Evolutionary conservation across 1,140 invertebrate species (phyloP), one percentile per base, ranked within the genome.

Genomic region (Drosophila takahashii): DNA sequence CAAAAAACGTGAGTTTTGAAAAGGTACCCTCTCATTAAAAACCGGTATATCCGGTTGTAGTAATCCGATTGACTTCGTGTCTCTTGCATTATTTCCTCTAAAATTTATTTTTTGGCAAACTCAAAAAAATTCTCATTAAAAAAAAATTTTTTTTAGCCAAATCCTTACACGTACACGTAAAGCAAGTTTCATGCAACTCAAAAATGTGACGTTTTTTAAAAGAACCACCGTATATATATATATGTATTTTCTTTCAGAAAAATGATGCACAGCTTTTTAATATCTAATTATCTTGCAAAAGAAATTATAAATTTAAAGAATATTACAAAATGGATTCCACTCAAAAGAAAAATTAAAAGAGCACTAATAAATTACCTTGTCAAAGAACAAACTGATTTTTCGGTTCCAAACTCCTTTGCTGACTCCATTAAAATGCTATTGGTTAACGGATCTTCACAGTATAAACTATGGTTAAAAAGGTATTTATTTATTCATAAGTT

Each of bases 261-360:
- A 44, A 44, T 22, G 10, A 44, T 22, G 10, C 18, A 44, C 10
- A 44, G 10, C 10, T 22, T 22, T 22, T 5, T 22, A 8, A 22
- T 22, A 44, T 22, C 42, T 13, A 44, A 44, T 22, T 44, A 44
- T 44, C 42, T 44, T 44, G 22, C 42, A 22, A 44, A 44, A 10
- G 18, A 44, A 5, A 44, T 44, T 22, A 11, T 44, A 5, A 13
- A 44, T 11, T 44, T 11, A 44, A 44, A 11, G 10, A 44, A 11
- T 18, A 13, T 22, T 13, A 44, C 11, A 22, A 44, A 44, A 44
- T 3, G 2, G 0, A 5, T 22, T 11, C 4, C 5, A 2, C 13
- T 44, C 5, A 44, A 18, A 22, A 44, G 10, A 22, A 22, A 10
- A 44, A 22, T 22, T 44, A 10, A 22, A 22, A 42, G 41, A 18